Percentiles rank a stretch among this genome's conserved stretches.
phyloP scores from a whole-genome alignment of 2,113 vertebrate genomes.

The Zosterops borbonicus region DNA sequence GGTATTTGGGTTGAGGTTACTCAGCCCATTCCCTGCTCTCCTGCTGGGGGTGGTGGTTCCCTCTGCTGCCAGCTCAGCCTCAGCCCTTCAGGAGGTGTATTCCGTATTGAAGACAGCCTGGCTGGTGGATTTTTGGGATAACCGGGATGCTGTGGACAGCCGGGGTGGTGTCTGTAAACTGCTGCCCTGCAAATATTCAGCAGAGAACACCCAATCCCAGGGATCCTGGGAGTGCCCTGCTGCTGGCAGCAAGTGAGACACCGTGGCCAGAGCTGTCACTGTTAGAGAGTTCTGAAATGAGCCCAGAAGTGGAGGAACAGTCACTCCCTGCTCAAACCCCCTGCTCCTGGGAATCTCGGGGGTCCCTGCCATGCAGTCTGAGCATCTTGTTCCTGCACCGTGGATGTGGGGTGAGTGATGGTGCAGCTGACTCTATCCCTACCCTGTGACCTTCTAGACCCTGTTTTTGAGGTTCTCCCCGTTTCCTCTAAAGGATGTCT shows the following conservation, averaged over 20 bases:
- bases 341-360: rapidly evolving
- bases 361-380: rapidly evolving
- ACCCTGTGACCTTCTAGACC: not conserved
- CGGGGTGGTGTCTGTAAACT: not conserved
- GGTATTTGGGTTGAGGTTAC: not conserved
- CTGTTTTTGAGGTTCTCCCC: not conserved
- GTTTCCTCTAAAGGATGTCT: not conserved
- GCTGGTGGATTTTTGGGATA: not conserved
- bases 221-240: not conserved
- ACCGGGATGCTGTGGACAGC: not conserved
- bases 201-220: rapidly evolving
- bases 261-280: rapidly evolving
- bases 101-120: not conserved
- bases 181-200: not conserved
- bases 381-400: not conserved
- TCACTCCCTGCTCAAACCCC: rapidly evolving
- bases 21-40: not conserved
- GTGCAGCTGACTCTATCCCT: not conserved
- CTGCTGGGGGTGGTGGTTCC: not conserved
- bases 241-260: not conserved
- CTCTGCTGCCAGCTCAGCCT: not conserved
- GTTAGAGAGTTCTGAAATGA: not conserved
- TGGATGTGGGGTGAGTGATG: rapidly evolving
- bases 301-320: not conserved
- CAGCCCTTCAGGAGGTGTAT: not conserved